Conservation (phyloP, 2,113 vertebrate genomes). For the Vombatus ursinus region DNA sequence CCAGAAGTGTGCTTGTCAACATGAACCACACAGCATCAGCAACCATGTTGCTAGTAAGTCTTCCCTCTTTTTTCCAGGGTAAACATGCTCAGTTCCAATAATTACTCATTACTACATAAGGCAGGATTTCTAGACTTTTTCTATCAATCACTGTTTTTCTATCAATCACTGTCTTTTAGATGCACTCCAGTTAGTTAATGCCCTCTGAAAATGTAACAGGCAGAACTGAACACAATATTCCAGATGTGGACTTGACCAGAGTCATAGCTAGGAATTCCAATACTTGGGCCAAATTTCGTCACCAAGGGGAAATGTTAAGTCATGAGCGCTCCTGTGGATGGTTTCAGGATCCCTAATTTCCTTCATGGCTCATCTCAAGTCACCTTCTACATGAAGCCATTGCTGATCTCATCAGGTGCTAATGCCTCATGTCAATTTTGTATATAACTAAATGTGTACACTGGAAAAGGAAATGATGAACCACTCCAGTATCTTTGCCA, state of each 20-base stretch:
- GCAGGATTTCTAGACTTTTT: not conserved
- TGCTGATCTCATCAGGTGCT: not conserved
- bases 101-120: not conserved
- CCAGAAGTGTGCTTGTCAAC: not conserved
- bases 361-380: not conserved
- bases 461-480: too few species aligned
- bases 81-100: not conserved
- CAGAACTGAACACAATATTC: not conserved
- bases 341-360: not conserved
- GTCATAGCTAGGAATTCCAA: not conserved
- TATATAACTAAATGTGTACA: not conserved
- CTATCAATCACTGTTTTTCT: not conserved
- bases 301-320: not conserved
- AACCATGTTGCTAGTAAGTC: not conserved
- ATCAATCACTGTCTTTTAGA: not conserved
- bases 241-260: not conserved
- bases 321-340: not conserved
- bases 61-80: not conserved
- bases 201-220: not conserved
- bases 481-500: too few species aligned
- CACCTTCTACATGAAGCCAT: not conserved
- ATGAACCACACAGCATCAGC: not conserved
- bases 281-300: not conserved
- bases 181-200: not conserved
- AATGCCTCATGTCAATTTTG: not conserved